Evolutionary conservation across 2,113 vertebrate species (phyloP), one percentile per base, ranked within the genome.

Genomic region (Hemibagrus wyckioides): DNA sequence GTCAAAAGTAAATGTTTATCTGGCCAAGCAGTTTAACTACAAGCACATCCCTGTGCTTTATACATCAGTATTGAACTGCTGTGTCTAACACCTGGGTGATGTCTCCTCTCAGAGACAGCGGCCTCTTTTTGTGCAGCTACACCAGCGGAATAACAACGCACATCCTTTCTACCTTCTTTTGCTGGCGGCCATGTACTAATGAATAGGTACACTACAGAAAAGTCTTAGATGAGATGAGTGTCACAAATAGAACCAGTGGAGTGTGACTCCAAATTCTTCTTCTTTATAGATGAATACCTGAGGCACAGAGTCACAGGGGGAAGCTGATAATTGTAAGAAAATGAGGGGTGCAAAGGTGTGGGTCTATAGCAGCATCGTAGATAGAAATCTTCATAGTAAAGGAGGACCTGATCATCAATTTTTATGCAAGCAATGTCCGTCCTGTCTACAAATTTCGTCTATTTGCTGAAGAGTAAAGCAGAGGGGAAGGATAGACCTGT

Each of bases 221-320:
- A 63, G 84, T 63, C 83, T 89, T 69, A 61, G 89, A 89, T 90
- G 41, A 88, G 83, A 86, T 61, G 36, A 69, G 61, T 23, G 80
- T 79, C 82, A 84, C 52, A 79, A 88, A 88, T 85, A 81, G 80
- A 86, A 86, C 84, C 48, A 56, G 56, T 79, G 59, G 79, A 77
- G 85, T 90, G 89, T 88, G 86, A 90, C 80, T 85, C 86, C 21
- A 41, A 67, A 48, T 67, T 33, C 82, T 77, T 59, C 84, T 75
- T n/a, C 76, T 83, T 80, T 85, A 76, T 85, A 82, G 87, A 73
- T 39, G 6, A 79, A 85, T 59, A 82, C 73, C 86, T 81, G 41
- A 63, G 79, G 86, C 23, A 50, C 69, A 82, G 36, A 9, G 14
- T 10, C 56, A 41, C 79, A 82, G 77, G 48, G 75, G 83, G 82